phyloP scores from a whole-genome alignment of 2,113 vertebrate species.

The Pleuronectes platessa region DNA sequence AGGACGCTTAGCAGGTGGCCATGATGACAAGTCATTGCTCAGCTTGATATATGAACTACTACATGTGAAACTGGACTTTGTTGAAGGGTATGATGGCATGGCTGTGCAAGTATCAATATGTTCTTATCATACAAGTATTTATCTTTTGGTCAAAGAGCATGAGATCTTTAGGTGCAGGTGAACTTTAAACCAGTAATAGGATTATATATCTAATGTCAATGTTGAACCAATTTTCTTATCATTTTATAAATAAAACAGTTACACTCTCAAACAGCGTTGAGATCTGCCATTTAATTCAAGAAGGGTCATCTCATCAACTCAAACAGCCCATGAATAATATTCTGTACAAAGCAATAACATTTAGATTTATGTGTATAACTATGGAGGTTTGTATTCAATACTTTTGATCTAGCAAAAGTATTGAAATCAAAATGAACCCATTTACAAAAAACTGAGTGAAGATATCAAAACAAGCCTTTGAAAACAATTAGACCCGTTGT shows the following conservation, averaged over 20 bases:
- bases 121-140: constrained; percentile 38
- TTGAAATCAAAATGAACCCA: not conserved
- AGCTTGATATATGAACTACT: constrained; percentile 70
- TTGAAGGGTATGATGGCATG: constrained; percentile 61
- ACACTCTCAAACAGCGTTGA: not conserved
- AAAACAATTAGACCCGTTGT: constrained; percentile 84
- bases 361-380: not conserved
- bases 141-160: not conserved
- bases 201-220: not conserved
- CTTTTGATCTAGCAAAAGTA: constrained; percentile 6
- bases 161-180: not conserved
- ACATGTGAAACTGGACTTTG: constrained; percentile 60
- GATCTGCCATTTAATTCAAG: constrained; percentile 8
- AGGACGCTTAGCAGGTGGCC: constrained; percentile 56
- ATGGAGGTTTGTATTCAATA: not conserved
- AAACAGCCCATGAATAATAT: not conserved
- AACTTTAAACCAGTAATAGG: no score
- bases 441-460: constrained; percentile 25
- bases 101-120: constrained; percentile 40
- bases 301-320: not conserved
- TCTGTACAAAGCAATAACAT: constrained; percentile 3
- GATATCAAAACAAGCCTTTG: constrained; percentile 37
- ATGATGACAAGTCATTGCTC: constrained; percentile 71
- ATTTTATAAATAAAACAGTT: not conserved
- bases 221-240: not conserved